phyloP scores from a whole-genome alignment of 1,140 invertebrate genomes.

The Drosophila tristis region DNA sequence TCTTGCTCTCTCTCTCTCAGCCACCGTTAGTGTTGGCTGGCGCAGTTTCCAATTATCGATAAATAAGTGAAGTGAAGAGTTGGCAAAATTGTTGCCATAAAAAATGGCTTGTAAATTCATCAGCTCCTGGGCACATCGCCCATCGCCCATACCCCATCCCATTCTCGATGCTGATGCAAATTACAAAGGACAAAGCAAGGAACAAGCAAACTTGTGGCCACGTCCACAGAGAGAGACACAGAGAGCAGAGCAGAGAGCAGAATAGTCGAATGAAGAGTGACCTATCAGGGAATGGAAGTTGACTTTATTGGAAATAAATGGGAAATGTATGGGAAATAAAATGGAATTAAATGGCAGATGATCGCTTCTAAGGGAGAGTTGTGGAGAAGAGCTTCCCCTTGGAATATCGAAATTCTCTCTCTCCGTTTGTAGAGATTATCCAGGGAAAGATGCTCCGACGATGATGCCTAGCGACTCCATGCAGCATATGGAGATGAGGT shows the following conservation, averaged over 20 bases:
- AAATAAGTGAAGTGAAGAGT: constrained; percentile 72
- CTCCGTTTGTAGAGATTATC: too few relatives aligned
- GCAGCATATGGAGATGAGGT: constrained; percentile 29
- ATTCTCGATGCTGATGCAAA: constrained; percentile 31
- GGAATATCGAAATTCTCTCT: too few relatives aligned
- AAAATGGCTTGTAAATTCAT: constrained; percentile 63
- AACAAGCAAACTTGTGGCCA: constrained; percentile 16
- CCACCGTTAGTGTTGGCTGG: constrained; percentile 14
- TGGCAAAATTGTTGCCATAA: constrained; percentile 56
- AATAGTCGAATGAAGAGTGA: constrained; percentile 8
- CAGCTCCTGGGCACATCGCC: constrained; percentile 41
- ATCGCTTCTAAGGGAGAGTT: too few relatives aligned
- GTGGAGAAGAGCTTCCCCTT: too few relatives aligned
- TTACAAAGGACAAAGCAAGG: constrained; percentile 37
- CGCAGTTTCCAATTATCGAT: constrained; percentile 76
- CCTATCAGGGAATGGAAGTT: background rate
- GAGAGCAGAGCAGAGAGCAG: background rate
- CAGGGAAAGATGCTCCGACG: background rate
- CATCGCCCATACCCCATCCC: background rate
- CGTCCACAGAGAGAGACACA: background rate
- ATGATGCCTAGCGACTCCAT: background rate
- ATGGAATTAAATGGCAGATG: too few relatives aligned
- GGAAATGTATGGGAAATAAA: too few relatives aligned
- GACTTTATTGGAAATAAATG: too few relatives aligned
- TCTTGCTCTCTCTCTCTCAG: constrained; percentile 11